These are phyloP conservation scores for Acleris laterana DNA, from an alignment of 2,888 invertebrate genomes.

Conservation along the genomic window DNA sequence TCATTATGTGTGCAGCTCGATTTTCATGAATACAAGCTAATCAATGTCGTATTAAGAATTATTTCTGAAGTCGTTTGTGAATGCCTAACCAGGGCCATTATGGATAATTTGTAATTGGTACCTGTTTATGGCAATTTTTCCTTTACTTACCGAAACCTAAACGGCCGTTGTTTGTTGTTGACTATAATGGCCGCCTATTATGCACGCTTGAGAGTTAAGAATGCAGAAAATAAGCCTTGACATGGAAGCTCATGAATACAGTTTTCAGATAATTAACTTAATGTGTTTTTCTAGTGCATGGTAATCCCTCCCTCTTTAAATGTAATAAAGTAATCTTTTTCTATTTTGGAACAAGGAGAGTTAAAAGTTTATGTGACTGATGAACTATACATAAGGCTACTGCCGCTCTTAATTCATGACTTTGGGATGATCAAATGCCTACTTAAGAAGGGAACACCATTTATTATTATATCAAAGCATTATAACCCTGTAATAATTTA, in stretches of 20 bases:
- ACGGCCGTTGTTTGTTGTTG: constrained; percentile 40
- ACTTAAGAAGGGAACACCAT: too few species aligned
- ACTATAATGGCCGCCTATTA: constrained; percentile 30
- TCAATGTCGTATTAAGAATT: constrained; percentile 83
- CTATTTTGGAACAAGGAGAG: too few species aligned
- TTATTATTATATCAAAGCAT: too few species aligned
- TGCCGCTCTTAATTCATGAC: too few species aligned
- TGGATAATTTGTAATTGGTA: constrained; percentile 77
- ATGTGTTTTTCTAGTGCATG: too few species aligned
- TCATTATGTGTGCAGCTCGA: constrained; percentile 71
- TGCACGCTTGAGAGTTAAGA: constrained; percentile 25
- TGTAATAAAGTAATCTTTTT: too few species aligned
- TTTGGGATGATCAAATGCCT: too few species aligned
- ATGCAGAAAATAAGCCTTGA: constrained; percentile 16
- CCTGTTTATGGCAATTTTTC: constrained; percentile 70
- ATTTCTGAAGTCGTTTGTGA: constrained; percentile 79
- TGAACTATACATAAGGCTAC: too few species aligned
- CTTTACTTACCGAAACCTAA: constrained; percentile 35
- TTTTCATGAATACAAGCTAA: constrained; percentile 72
- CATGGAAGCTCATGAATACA: constrained; percentile 3
- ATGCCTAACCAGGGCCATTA: constrained; percentile 74
- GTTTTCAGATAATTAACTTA: neutral
- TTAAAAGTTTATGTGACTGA: too few species aligned
- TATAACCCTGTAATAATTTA: too few species aligned
- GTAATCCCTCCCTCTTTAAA: too few species aligned